Evolutionary conservation across 2,888 invertebrate genomes (phyloP), one percentile per base, ranked within the genome.

Genomic region (Colostygia pectinataria): DNA sequence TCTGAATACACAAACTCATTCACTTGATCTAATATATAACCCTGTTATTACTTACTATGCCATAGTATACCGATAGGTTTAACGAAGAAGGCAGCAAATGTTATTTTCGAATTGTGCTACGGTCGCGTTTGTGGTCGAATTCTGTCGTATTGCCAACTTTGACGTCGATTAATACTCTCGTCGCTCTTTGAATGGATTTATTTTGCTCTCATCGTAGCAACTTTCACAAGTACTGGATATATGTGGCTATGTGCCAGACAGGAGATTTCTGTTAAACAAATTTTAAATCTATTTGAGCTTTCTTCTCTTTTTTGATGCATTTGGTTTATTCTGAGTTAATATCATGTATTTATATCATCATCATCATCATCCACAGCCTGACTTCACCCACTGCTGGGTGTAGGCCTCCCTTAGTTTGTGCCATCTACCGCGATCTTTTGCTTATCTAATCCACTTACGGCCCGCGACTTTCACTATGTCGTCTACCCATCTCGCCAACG

Each of bases 171-270:
- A 71, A 77, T 80, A 77, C 71, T 72, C 72, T 69, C n/a, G n/a
- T 79, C 78, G 73, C 72, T 77, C 77, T 77, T 84, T 80, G 87
- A 87, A 84, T 85, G 80, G 18, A 77, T 83, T 58, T 87, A 87
- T 88, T 87, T 81, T 71, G 83, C 74, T 74, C 68, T 66, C 71
- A 75, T 76, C 78, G 79, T 74, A 71, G 79, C 71, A 77, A 79
- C 75, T 83, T 77, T 81, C 75, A 73, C 75, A 75, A 73, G 67
- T 69, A 65, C 66, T 60, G 61, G 63, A 63, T 68, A n/a, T n/a
- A n/a, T n/a, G n/a, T 86, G 84, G 85, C 76, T 63, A 51, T 52
- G 58, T 77, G 85, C 86, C 87, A 87, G 85, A 85, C 87, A 87
- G 74, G 74, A 69, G 73, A 71, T 70, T 75, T 77, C 71, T 68